Conservation (phyloP, 2,888 invertebrate species). For the Netelia inedita region DNA sequence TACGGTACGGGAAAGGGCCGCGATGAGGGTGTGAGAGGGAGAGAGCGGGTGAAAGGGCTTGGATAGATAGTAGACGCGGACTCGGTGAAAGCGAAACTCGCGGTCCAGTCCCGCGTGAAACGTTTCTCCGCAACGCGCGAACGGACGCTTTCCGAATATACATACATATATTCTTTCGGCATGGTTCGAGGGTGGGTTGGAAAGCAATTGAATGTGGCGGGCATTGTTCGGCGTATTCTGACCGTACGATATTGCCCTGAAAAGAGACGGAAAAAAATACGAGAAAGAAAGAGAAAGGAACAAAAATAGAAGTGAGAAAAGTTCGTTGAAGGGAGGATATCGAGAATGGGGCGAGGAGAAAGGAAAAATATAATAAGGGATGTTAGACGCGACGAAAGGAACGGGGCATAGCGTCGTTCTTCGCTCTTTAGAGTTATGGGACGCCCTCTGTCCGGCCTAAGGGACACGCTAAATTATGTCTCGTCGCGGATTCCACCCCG, state of each 20-base stretch:
- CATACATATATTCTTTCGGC: constrained; percentile 14
- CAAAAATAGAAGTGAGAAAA: constrained; percentile 45
- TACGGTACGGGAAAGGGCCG: neutral
- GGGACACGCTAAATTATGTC: constrained; percentile 79
- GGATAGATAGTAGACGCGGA: constrained; percentile 10
- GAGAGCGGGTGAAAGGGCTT: neutral
- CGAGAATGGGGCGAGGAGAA: constrained; percentile 52
- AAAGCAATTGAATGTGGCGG: constrained; percentile 80
- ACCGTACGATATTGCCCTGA: constrained; percentile 81
- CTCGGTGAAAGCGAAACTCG: constrained; percentile 41
- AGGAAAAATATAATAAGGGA: constrained; percentile 51
- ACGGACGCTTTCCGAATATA: constrained; percentile 30
- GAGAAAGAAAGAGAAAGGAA: neutral
- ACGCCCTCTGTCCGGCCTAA: constrained; percentile 72
- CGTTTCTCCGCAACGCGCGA: constrained; percentile 60
- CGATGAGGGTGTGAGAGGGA: neutral
- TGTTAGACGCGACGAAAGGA: constrained; percentile 73
- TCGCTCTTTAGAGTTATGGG: constrained; percentile 73
- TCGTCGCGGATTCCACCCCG: constrained; percentile 66
- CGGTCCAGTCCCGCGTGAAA: constrained; percentile 55
- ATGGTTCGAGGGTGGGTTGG: constrained; percentile 48
- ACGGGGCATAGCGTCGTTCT: constrained; percentile 67
- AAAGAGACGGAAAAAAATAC: constrained; percentile 26
- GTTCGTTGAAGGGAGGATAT: constrained; percentile 44
- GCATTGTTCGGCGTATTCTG: constrained; percentile 82